A percentile compares a stretch with the other conserved stretches of the same genome.
phyloP scores from a whole-genome alignment of 2,113 vertebrate species.

The Cercopithecus mona region DNA sequence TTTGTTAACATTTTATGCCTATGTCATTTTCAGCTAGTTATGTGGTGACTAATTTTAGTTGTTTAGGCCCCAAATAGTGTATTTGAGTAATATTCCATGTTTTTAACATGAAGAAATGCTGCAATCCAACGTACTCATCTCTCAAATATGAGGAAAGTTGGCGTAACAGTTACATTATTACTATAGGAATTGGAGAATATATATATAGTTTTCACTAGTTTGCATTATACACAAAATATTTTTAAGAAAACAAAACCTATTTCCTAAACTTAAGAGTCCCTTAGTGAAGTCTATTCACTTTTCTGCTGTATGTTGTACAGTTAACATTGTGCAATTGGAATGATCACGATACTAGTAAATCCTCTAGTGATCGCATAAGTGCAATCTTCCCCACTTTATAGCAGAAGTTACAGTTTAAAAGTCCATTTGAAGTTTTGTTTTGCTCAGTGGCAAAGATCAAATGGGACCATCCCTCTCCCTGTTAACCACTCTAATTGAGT shows the following conservation, averaged over 20 bases:
- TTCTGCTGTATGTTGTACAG: neutral
- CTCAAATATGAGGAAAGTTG: constrained; percentile 1
- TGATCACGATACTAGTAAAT: neutral
- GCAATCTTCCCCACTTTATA: neutral
- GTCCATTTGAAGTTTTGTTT: constrained; percentile 43
- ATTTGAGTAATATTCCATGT: neutral
- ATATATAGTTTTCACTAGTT: constrained; percentile 25
- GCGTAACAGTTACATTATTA: neutral
- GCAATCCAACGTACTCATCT: neutral
- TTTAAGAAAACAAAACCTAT: neutral
- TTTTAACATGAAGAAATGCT: constrained; percentile 37
- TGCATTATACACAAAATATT: constrained; percentile 5
- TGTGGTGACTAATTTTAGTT: constrained; percentile 7
- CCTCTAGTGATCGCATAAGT: neutral
- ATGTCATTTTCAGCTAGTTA: neutral
- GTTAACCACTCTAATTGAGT: neutral
- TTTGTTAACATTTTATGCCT: neutral
- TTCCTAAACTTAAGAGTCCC: neutral
- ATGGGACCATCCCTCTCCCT: neutral
- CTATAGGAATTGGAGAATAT: neutral
- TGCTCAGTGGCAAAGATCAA: neutral
- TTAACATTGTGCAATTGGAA: neutral
- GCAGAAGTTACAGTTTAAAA: neutral
- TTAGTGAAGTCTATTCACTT: neutral
- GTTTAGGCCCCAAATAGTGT: neutral